phyloP scores from a whole-genome alignment of 2,113 vertebrate genomes.

The Corvus moneduloides region DNA sequence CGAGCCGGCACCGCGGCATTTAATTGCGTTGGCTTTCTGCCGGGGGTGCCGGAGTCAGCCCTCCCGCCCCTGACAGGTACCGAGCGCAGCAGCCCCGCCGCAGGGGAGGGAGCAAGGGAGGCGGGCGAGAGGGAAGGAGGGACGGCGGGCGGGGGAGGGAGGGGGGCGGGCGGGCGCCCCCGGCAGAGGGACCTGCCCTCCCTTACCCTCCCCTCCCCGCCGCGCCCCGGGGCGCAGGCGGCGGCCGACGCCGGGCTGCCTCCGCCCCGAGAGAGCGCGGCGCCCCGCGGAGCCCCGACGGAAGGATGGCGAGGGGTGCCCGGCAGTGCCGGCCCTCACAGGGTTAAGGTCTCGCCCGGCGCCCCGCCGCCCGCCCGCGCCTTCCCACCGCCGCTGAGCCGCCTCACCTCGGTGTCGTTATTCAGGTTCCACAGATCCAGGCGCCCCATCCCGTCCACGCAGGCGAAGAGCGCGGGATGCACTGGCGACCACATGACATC shows the following conservation, averaged over 20 bases:
- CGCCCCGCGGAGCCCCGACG: neutral
- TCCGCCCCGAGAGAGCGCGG: neutral
- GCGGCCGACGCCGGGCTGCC: neutral
- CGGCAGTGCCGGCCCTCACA: neutral
- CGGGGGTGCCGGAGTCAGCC: neutral
- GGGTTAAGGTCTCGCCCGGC: neutral
- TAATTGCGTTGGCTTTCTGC: neutral
- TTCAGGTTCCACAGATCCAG: slow-evolving; percentile 98
- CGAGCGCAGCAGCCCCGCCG: neutral
- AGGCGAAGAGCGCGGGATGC: slow-evolving; percentile 91
- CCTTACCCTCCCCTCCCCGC: too few relatives aligned
- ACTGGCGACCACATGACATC: slow-evolving; percentile 97
- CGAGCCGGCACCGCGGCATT: neutral
- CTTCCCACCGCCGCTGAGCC: neutral
- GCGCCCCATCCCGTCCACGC: slow-evolving; percentile 96
- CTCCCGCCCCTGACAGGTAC: neutral
- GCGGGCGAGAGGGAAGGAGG: neutral
- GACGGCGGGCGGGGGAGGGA: too few relatives aligned
- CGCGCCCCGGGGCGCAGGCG: neutral
- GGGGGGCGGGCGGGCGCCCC: too few relatives aligned
- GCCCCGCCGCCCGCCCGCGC: neutral
- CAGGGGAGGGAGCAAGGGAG: neutral
- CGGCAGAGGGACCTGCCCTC: too few relatives aligned
- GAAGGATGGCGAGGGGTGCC: neutral
- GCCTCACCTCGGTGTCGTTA: slow-evolving; percentile 94